Base-by-base conservation (phyloP, 2,888 invertebrate species). In the Ernsta delagoae region DNA sequence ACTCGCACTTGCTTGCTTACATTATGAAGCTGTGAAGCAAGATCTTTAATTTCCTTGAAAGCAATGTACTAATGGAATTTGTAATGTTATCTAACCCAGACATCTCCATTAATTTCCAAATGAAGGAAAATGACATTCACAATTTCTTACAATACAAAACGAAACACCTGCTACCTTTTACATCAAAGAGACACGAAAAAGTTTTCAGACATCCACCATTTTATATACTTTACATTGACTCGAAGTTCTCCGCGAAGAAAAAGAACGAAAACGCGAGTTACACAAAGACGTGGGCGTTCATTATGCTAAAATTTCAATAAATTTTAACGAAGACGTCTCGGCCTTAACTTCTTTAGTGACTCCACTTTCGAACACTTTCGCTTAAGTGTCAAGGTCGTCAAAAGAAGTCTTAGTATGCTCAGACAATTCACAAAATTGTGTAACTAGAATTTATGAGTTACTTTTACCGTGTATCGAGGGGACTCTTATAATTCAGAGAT, bases 231-330 rank as follows among this genome's bases (percentile, higher is more conserved):
- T 45, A n/a, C n/a, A 48, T 48, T 48, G 6, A 48, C 48, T 48
- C 11, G 48, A 12, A n/a, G 5, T 48, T 48, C 12, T 48, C 6
- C 2, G 12, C 12, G n/a, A 48, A 48, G 12, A 12, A 48, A 48
- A 48, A 48, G 48, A 48, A 48, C 12, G 12, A 48, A 48, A 48
- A 48, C 48, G 5, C 12, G 11, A 48, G 12, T 48, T 12, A 48
- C 4, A 48, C 5, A 12, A 48, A 48, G 48, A 12, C 48, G 34
- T 34, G 34, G 65, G 65, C 45, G 65, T 65, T 24, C 57, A 57
- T 65, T 57, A 65, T 57, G 31, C 57, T 57, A 41, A 36, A 56
- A 65, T 65, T 65, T 57, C 65, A 56, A 65, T 65, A 65, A 57
- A 65, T 65, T 57, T 65, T 65, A 65, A 65, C 65, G 56, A 57